A percentile compares a stretch with the other conserved stretches of the same genome.
These are phyloP conservation scores for Brachynemurus nebulosus DNA, from an alignment of 2,888 invertebrate species.

Conservation along the genomic window DNA sequence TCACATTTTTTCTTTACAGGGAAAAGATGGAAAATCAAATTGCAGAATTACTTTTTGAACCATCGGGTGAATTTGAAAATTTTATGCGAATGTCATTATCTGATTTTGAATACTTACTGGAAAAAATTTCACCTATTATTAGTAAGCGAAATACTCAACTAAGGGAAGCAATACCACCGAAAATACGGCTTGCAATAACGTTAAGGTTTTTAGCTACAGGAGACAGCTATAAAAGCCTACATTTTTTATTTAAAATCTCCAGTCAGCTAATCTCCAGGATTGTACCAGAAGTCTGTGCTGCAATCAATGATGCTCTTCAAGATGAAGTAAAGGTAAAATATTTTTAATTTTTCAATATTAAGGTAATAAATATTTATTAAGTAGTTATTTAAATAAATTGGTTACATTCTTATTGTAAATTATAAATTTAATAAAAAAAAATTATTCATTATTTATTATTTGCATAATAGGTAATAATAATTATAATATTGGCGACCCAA, in stretches of 20 bases:
- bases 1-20: neutral
- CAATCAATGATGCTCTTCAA: slow-evolving; percentile 15
- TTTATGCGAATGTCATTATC: slow-evolving; percentile 11
- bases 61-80: slow-evolving; percentile 12
- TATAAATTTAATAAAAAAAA: neutral
- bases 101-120: slow-evolving; percentile 13
- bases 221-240: slow-evolving; percentile 13
- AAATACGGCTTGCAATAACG: slow-evolving; percentile 22
- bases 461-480: too few species aligned
- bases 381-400: neutral
- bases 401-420: neutral
- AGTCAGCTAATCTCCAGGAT: slow-evolving; percentile 19
- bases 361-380: neutral
- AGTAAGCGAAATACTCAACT: slow-evolving; percentile 22
- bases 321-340: slow-evolving; percentile 3
- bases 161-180: slow-evolving; percentile 18
- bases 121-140: slow-evolving; percentile 17
- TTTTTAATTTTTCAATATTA: neutral
- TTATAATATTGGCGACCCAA: too few species aligned
- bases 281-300: slow-evolving; percentile 21
- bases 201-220: slow-evolving; percentile 21
- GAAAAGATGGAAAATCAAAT: neutral
- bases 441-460: neutral
- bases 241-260: slow-evolving; percentile 21
- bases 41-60: slow-evolving; percentile 10